Base-by-base conservation (phyloP, 2,797 vertebrate species). In the Botia almorhae region DNA sequence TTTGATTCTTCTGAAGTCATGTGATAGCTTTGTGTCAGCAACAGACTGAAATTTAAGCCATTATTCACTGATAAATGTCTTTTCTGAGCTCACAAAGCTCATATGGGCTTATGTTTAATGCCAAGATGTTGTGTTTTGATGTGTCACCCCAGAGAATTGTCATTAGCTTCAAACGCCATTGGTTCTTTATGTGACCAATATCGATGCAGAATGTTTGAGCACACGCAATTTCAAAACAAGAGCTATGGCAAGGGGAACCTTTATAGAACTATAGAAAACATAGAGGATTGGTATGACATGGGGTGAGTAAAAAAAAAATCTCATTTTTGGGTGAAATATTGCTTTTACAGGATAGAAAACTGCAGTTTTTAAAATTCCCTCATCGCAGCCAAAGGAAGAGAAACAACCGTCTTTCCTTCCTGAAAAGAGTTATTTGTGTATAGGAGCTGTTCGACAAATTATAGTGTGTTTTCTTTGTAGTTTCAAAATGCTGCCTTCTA, bases 401-500 rank as follows among this genome's bases (percentile, higher is more conserved):
- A 61, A 71, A 53, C 10, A 33, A 26, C 16, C 16, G 29, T 39
- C 56, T 69, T 69, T 19, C 53, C 23, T 33, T 68, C 55, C 11
- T 46, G 19, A 69, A 60, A 69, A 69, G 17, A 1, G 2, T 64
- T 72, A 26, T 72, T 43, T 48, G 46, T 71, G 77, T 55, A 51
- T 4, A 63, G 43, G 43, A 5, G 5, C 75, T 58, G 39, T 71
- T 63, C 53, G 36, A 68, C 70, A 74, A 80, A 67, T 74, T 55
- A 67, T 33, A 48, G 50, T 48, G 46, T 71, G 51, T 74, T 80
- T 73, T 67, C 58, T 80, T 58, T 58, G 50, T 73, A 72, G 77
- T 55, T 69, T 53, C 19, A 64, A 72, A 79, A 39, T 71, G 14
- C 46, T 71, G 63, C 33, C 58, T 64, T 55, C 58, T 51, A 64